Evolutionary conservation across 2,888 invertebrate species (phyloP), one percentile per base, ranked within the genome.

Genomic region (Eulithis prunata): DNA sequence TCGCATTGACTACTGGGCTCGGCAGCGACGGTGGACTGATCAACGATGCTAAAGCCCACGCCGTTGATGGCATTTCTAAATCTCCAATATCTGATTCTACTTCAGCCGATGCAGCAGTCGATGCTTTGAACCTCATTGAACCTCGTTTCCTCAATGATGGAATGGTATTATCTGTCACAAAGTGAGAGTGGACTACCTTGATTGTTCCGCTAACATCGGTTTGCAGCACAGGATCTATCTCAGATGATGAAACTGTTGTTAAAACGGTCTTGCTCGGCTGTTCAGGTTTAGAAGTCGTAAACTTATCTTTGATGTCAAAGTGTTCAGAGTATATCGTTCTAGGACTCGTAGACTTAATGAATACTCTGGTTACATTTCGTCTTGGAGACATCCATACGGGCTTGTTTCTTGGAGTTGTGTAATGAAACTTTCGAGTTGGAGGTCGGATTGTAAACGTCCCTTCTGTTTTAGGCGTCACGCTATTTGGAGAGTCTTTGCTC

Each of bases 21-120:
- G 83, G 77, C 21, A 82, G 70, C 12, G 86, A 77, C 8, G 93
- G 92, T 1, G 92, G 87, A 59, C 89, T 89, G 47, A 87, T 88
- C 52, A 94, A 75, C 59, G 93, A 89, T 1, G 93, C 94, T 45
- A 94, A 75, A 0, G 94, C 93, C 94, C 94, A 94, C 0, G 93
- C 94, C 4, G 93, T 90, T 5, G 93, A 83, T 0, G 94, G 94
- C 67, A 94, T 91, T 70, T 91, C 90, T 73, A 92, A 76, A 38
- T 90, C 90, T 59, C 81, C 83, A 2, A 81, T 66, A 36, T 82
- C 83, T 6, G 79, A 75, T 53, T 84, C 82, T 4, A 73, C 76
- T 62, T 87, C 89, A 6, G 81, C 72, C 6, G 87, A 85, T 10
- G 86, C 75, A 4, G 81, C 78, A 11, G 89, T 85, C 13, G 90